Evolutionary conservation across 1,140 invertebrate genomes (phyloP).

Genomic region (Euwallacea fornicatus): DNA sequence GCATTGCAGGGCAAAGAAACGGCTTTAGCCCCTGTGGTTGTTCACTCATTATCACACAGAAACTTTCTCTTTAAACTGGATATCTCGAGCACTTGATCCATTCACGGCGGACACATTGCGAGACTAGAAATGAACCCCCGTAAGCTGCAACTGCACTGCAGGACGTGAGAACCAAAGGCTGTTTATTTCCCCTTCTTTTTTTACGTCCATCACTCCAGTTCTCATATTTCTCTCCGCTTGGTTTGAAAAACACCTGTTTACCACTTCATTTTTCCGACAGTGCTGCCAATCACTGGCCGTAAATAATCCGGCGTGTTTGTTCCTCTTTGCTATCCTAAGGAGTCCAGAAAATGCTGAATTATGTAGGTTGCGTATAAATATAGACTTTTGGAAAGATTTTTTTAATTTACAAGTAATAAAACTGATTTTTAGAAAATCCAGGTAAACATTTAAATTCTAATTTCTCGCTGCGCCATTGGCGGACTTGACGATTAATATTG

Average conservation of each 20-base stretch:
- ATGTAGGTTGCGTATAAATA: neutral
- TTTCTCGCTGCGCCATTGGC: no score
- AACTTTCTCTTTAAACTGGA: constrained; percentile 18
- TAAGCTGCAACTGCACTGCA: constrained; percentile 36
- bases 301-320: neutral
- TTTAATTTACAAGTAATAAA: no score
- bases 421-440: no score
- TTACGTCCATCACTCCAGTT: constrained; percentile 27
- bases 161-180: constrained; percentile 47
- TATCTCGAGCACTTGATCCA: constrained; percentile 10
- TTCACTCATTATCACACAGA: neutral
- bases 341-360: neutral
- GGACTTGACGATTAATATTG: no score
- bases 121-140: constrained; percentile 11
- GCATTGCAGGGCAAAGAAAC: no score
- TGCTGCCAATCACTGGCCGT: constrained; percentile 54
- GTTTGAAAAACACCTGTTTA: constrained; percentile 69
- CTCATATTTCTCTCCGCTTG: constrained; percentile 57
- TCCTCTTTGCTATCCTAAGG: neutral
- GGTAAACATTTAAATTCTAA: no score
- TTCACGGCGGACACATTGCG: constrained; percentile 25
- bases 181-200: constrained; percentile 46
- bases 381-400: no score
- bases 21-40: no score
- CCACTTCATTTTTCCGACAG: constrained; percentile 65